These are phyloP conservation scores for Dicaeum eximium DNA, from an alignment of 2,113 vertebrate species.

Conservation along the genomic window DNA sequence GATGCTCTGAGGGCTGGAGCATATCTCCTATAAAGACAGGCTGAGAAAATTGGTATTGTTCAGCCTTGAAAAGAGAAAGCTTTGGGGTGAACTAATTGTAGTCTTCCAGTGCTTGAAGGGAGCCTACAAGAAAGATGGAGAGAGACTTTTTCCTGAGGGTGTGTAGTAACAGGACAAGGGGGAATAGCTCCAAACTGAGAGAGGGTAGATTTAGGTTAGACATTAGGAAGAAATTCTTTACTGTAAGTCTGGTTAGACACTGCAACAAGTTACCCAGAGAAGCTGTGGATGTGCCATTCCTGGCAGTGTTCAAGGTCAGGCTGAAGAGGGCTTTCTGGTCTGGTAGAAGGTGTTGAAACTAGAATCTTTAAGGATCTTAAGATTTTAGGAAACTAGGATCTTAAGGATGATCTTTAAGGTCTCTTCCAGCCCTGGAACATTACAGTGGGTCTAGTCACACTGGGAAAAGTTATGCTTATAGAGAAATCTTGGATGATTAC, in stretches of 20 bases:
- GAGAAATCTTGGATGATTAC: background rate
- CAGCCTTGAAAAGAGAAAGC: background rate
- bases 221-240: background rate
- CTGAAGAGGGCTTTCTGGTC: background rate
- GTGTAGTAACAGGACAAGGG: background rate
- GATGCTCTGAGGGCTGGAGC: background rate
- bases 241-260: background rate
- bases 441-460: background rate
- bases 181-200: background rate
- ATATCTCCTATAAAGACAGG: too few species aligned
- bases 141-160: background rate
- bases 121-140: background rate
- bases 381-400: too few species aligned
- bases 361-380: background rate
- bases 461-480: background rate
- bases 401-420: background rate
- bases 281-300: too few species aligned
- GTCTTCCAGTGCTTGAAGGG: background rate
- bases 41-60: background rate
- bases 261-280: background rate
- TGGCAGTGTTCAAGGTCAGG: background rate
- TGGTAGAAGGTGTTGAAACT: background rate
- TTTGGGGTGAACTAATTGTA: background rate
- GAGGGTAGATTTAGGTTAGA: background rate
- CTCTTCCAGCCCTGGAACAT: background rate